Base-by-base conservation (phyloP, 2,888 invertebrate genomes). In the Heteromyza rotundicornis region DNA sequence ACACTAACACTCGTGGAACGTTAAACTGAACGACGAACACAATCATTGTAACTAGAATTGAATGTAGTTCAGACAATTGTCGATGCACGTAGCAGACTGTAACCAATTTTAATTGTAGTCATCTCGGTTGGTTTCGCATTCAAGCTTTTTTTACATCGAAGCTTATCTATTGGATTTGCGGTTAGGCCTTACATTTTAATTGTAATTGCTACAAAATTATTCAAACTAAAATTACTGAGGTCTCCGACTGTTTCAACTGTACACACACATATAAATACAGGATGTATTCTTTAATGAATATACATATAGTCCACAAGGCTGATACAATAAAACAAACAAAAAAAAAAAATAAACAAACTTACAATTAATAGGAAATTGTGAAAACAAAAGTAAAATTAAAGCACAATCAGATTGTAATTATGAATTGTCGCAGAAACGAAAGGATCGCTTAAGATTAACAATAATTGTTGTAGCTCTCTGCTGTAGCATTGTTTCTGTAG, bases 201-300 rank as follows among this genome's bases (percentile, higher is more conserved):
- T n/a, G n/a, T n/a, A n/a, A n/a, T n/a, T n/a, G n/a, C n/a, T n/a
- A n/a, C n/a, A n/a, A n/a, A n/a, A n/a, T n/a, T n/a, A n/a, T n/a
- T n/a, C 20, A 20, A 22, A 36, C 7, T 19, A n/a, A 54, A 36
- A 54, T 20, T 44, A 19, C 22, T 36, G n/a, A 44, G 17, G 22
- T 47, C 16, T 53, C 7, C 20, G 16, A 27, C 19, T 12, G 10
- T 49, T 49, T 20, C 22, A 49, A 16, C 2, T 49, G 22, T 19
- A 20, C 22, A 20, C 14, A 49, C 20, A 69, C 64, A 64, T 44
- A 22, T 72, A 73, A 75, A 73, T 73, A 75, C 72, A 67, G 58
- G 19, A 64, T 60, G 62, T 58, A 64, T 66, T 63, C 60, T 40
- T 64, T 58, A 35, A 27, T 7, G 27, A 49, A 47, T 51, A 3